Evolutionary conservation across 2,113 vertebrate genomes (phyloP).

Genomic region (Brachypodius melanocephalos): DNA sequence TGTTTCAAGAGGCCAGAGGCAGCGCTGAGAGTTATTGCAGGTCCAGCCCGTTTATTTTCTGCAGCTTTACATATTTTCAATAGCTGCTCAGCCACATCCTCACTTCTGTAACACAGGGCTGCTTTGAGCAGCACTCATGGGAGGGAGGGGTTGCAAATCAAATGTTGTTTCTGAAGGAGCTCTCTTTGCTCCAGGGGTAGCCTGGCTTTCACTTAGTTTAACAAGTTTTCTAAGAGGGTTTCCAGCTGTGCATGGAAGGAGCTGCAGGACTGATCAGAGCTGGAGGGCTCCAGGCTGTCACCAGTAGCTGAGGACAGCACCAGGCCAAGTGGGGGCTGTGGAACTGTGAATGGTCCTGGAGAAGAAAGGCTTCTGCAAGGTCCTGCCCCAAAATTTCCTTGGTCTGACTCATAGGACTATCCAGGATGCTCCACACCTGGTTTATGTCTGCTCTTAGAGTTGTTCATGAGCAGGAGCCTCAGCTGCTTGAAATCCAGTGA

Average conservation of each 20-base stretch:
- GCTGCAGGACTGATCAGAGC: background rate
- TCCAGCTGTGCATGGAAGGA: background rate
- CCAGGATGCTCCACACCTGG: background rate
- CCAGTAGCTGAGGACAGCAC: background rate
- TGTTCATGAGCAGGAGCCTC: rapidly evolving
- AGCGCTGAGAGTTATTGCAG: conserved; percentile 44
- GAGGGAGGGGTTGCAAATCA: conserved; percentile 51
- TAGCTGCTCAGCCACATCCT: conserved; percentile 68
- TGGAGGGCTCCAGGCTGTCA: background rate
- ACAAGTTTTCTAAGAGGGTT: conserved; percentile 46
- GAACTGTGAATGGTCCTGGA: background rate
- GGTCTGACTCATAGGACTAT: background rate
- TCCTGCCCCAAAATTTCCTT: background rate
- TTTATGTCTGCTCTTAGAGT: background rate
- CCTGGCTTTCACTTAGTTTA: conserved; percentile 42
- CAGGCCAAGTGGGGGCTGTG: background rate
- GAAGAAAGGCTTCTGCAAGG: background rate
- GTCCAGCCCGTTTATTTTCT: conserved; percentile 62
- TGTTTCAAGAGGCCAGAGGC: conserved; percentile 43
- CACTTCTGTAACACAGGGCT: conserved; percentile 65
- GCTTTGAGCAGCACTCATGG: conserved; percentile 45
- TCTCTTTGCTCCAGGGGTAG: conserved; percentile 39
- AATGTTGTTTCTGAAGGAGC: conserved; percentile 57
- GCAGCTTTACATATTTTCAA: conserved; percentile 70
- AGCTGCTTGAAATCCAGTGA: background rate